phyloP scores from a whole-genome alignment of 92 coral and sea anemone genomes.

The Epizoanthus stellaris region DNA sequence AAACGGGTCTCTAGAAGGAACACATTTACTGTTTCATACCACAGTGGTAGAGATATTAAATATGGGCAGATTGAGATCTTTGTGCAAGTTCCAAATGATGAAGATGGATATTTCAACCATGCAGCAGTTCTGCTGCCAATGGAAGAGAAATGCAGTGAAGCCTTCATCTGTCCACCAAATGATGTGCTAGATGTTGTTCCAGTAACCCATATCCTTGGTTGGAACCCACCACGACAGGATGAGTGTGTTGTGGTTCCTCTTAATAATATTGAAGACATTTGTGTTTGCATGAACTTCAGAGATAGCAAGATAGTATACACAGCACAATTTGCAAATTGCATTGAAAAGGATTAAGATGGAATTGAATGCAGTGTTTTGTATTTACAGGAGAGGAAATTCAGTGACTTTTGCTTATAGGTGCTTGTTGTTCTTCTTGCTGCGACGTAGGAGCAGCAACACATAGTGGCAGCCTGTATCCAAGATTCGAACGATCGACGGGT shows the following conservation, averaged over 20 bases:
- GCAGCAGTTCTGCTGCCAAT: conserved; percentile 48
- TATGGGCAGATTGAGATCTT: conserved; percentile 61
- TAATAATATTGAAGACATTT: conserved; percentile 53
- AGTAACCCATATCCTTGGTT: conserved; percentile 52
- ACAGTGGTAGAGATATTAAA: conserved; percentile 26
- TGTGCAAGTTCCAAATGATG: conserved; percentile 29
- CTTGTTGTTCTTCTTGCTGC: background rate
- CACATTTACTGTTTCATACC: conserved; percentile 52
- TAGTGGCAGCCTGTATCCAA: too few species aligned
- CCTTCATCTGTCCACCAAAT: conserved; percentile 41
- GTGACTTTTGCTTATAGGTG: background rate
- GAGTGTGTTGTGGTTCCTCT: conserved; percentile 49
- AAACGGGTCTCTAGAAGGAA: conserved; percentile 57
- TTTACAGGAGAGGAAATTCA: background rate
- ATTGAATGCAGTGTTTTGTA: conserved; percentile 4
- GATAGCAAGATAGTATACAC: conserved; percentile 39
- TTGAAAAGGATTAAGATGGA: conserved; percentile 51
- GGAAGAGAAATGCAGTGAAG: conserved; percentile 23
- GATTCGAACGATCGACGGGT: too few species aligned
- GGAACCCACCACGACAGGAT: conserved; percentile 46
- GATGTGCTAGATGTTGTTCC: conserved; percentile 51
- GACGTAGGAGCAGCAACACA: background rate
- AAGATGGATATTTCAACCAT: conserved; percentile 26
- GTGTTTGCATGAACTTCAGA: conserved; percentile 57
- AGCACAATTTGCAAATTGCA: conserved; percentile 54